Conservation (phyloP, 2,113 vertebrate species). For the Aegotheles bennettii region DNA sequence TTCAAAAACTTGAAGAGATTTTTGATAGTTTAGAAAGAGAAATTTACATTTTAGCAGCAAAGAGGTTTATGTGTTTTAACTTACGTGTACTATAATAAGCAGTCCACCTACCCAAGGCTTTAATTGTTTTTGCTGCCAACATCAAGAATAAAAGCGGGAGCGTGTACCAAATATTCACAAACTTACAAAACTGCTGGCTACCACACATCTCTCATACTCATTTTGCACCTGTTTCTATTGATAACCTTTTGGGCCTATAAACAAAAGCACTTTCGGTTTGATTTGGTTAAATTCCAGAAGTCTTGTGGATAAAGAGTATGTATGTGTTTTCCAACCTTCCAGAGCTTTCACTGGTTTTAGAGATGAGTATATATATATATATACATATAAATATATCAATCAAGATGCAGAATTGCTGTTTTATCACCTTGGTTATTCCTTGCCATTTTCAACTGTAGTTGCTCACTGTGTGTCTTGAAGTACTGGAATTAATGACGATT, state of each 20-base stretch:
- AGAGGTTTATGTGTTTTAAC: not conserved
- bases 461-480: not conserved
- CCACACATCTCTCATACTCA: not conserved
- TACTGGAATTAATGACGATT: not conserved
- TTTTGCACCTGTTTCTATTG: not conserved
- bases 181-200: not conserved
- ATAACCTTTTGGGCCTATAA: not conserved
- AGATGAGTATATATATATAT: not conserved
- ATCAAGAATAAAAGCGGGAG: not conserved
- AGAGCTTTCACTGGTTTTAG: not conserved
- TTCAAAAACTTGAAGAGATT: not conserved
- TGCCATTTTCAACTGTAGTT: not conserved
- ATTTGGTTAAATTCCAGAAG: not conserved
- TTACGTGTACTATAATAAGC: not conserved
- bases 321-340: not conserved
- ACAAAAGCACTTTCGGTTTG: not conserved
- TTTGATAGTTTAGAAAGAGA: not conserved
- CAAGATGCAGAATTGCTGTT: not conserved
- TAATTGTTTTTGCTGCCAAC: not conserved
- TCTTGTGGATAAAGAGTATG: not conserved
- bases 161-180: not conserved
- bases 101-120: not conserved
- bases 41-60: not conserved
- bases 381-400: not conserved
- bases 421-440: not conserved